Base-by-base conservation (phyloP, 2,113 vertebrate species). In the Poeciliopsis turrubarensis region DNA sequence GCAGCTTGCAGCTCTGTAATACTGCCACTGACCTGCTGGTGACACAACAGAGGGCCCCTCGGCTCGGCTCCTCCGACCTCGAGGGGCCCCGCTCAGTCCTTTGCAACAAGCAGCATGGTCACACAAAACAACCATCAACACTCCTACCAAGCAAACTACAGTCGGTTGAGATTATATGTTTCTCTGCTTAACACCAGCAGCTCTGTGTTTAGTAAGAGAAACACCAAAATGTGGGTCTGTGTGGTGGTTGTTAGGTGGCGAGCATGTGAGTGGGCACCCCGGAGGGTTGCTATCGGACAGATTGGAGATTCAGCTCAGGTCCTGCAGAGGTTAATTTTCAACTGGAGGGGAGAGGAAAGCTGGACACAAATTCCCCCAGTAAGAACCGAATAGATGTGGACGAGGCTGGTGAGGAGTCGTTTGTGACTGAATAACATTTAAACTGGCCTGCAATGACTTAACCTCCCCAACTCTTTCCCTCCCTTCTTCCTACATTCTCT, bases 1-100 rank as follows among this genome's bases (percentile, higher is more conserved):
- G 72, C 80, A 78, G 64, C 67, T 87, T 86, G 78, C 74, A 72
- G 79, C 72, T 77, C 78, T 68, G 74, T 80, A 77, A 86, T 79
- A 83, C 90, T 89, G 86, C 85, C 78, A 82, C 80, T 91, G 84
- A 89, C 86, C 91, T 86, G 89, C 89, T 86, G 86, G 85, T 88
- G 85, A 92, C 86, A 91, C 88, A 86, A 82, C 82, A 83, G 82
- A 90, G 51, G 51, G 88, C 87, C 90, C 88, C 89, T 84, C 61
- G 1, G 73, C 75, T 80, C 68, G 76, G 82, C 86, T 80, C 86
- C 89, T 87, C 85, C 89, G 66, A 82, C 85, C 75, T 79, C 27
- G 60, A 1, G 72, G 81, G 89, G 91, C 89, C 89, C 89, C 76
- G 61, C 78, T 73, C 71, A 87, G 88, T 60, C 67, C 72, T 87